Evolutionary conservation across 2,797 vertebrate genomes (phyloP), one percentile per base, ranked within the genome.

Genomic region (Macroramphosus scolopax): DNA sequence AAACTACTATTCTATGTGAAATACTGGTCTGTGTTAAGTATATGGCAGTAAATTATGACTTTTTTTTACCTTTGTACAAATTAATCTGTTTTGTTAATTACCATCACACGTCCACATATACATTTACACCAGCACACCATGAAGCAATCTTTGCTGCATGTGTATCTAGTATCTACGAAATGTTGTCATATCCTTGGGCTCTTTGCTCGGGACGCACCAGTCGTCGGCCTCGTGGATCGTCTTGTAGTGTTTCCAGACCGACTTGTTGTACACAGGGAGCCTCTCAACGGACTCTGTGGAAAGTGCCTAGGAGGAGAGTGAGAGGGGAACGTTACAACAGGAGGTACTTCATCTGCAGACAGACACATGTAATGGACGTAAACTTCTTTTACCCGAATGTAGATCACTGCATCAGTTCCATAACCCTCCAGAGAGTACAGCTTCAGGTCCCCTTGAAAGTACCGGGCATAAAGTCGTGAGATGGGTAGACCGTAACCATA

Each of bases 361-460:
- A n/a, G n/a, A n/a, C n/a, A n/a, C n/a, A n/a, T n/a, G n/a, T n/a
- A n/a, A n/a, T n/a, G n/a, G n/a, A n/a, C n/a, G n/a, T n/a, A n/a
- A 22, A 22, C 20, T 22, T 3, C 20, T 22, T 22, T 81, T 91
- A 97, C 97, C 93, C 95, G 92, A 56, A 99, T 94, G 76, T 96
- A 97, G 80, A 98, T 92, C 14, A 97, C 84, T 0, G 96, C 97
- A 35, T 99, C 96, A 1, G 94, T 98, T 12, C 97, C 97, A 0
- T 93, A 93, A 34, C 96, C 97, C 79, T 99, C 97, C 77, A 99
- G 87, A 9, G 96, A 98, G 87, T 98, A 98, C 0, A 99, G 89
- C 83, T 97, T 96, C 61, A 99, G 85, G 78, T 99, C 96, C 36
- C 97, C 96, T 77, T 98, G 97, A 55, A 99, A 99, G 81, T 99